Base-by-base conservation (phyloP, 2,797 vertebrate genomes). In the Coendou prehensilis region DNA sequence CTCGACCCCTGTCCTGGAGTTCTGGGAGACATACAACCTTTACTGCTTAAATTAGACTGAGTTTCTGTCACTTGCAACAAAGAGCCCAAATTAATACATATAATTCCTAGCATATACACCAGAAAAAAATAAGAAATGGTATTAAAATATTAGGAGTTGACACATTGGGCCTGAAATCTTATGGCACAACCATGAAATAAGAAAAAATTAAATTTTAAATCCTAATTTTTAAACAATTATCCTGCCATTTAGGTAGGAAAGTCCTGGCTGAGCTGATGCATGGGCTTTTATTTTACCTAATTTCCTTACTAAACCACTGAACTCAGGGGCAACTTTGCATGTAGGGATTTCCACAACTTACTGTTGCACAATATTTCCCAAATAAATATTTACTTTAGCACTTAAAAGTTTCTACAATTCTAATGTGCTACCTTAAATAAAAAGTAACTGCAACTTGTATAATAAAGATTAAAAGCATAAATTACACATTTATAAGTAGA, bases 301-400 rank as follows among this genome's bases (percentile, higher is more conserved):
- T 15, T 78, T 85, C 64, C 78, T 67, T 54, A 56, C 14, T 30
- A 71, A 89, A 76, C 47, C 71, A 82, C 67, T 37, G 75, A 95
- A 61, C 3, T 26, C 76, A 37, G 54, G 63, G 78, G 41, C 37
- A 89, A 9, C 45, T 90, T 86, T 95, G 75, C 56, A 82, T 67
- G 52, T 73, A 52, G 56, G 95, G 82, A 93, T 90, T 96, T 96
- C 95, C 95, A 86, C 61, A 87, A 61, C 78, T 82, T 83, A 33
- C 73, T 87, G 33, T 63, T 96, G 75, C 23, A 79, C 57, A 96
- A 96, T 88, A 94, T 67, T 87, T 20, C 61, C 73, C 45, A 95
- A 94, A 89, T 89, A 91, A 91, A 82, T 41, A 93, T 73, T 83
- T 95, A 93, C 75, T 59, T 90, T 76, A 94, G 87, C 61, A 93